Base-by-base conservation (phyloP, 1,140 invertebrate genomes). In the Drosophila pallidifrons region DNA sequence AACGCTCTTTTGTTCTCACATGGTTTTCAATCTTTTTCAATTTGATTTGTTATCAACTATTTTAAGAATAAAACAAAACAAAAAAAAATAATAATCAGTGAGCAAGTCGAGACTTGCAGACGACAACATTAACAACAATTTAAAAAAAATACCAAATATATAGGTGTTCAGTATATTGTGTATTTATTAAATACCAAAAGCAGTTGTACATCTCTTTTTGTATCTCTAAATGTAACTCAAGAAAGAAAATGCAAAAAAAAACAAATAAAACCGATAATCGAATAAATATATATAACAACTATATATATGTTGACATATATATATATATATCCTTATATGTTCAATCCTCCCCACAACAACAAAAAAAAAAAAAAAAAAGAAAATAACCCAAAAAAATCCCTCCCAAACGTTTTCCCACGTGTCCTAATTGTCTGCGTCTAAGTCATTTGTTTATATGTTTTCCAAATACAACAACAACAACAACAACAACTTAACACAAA, bases 361-460 rank as follows among this genome's bases (percentile, higher is more conserved):
- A n/a, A 75, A 47, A 77, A 60, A 58, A 25, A 55, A 71, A 68
- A 47, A 60, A 65, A 61, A 60, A 80, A 51, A n/a, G 35, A 79
- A 68, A 64, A 30, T 16, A 72, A 11, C 16, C 52, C 52, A 65
- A 57, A 47, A 28, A 41, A 61, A 73, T 69, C 63, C 78, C 51
- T 65, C 77, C 80, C 75, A 79, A 86, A n/a, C 91, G 91, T 91
- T 81, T 88, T 92, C 88, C 83, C 65, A 80, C 92, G 91, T 93
- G 89, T 93, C 91, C 93, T 91, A 92, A 92, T 94, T 94, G 94
- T 94, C 94, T 94, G 93, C 93, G 94, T 94, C 94, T 94, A 91
- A 82, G 92, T 92, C 92, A 92, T 93, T 93, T 93, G 91, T 92
- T 91, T 92, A 85, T 89, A 87, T 92, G 89, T 92, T 92, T 91